These are phyloP conservation scores for Salmo trutta DNA, from an alignment of 2,797 vertebrate genomes.

Conservation along the genomic window DNA sequence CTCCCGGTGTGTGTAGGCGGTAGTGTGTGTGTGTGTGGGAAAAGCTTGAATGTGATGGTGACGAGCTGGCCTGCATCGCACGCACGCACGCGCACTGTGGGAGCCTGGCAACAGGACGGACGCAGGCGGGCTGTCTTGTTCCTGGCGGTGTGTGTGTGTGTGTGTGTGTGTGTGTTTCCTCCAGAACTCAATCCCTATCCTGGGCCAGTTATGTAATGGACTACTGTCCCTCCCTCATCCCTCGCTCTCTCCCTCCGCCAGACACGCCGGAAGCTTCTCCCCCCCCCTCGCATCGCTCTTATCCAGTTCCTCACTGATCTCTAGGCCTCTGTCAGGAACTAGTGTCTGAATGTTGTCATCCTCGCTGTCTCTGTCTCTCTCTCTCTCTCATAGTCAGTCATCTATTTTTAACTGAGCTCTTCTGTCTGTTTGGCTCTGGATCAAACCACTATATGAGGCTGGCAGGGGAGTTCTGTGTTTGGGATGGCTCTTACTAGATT, in stretches of 20 bases:
- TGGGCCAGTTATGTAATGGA: constrained; percentile 61
- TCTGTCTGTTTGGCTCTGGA: background rate
- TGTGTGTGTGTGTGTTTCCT: constrained; percentile 49
- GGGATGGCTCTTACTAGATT: background rate
- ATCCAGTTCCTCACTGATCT: background rate
- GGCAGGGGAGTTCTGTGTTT: background rate
- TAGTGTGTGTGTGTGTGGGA: constrained; percentile 10
- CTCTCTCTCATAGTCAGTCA: background rate
- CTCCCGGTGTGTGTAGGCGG: background rate
- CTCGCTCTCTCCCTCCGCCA: constrained; percentile 3
- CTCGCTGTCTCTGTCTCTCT: background rate
- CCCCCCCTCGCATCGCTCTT: constrained; percentile 6
- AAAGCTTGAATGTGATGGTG: constrained; percentile 13
- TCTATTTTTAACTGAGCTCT: background rate
- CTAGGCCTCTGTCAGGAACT: background rate
- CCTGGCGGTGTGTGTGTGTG: constrained; percentile 26
- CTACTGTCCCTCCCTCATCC: constrained; percentile 39
- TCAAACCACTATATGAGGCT: background rate
- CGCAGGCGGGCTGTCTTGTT: constrained; percentile 32
- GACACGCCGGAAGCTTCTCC: constrained; percentile 16
- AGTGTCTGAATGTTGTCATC: background rate
- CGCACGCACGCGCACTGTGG: constrained; percentile 35
- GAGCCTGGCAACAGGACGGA: constrained; percentile 36
- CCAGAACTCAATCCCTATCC: constrained; percentile 52
- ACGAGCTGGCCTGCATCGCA: constrained; percentile 37